These are phyloP conservation scores for Bactericera cockerelli DNA, from an alignment of 1,140 invertebrate species.

Conservation along the genomic window DNA sequence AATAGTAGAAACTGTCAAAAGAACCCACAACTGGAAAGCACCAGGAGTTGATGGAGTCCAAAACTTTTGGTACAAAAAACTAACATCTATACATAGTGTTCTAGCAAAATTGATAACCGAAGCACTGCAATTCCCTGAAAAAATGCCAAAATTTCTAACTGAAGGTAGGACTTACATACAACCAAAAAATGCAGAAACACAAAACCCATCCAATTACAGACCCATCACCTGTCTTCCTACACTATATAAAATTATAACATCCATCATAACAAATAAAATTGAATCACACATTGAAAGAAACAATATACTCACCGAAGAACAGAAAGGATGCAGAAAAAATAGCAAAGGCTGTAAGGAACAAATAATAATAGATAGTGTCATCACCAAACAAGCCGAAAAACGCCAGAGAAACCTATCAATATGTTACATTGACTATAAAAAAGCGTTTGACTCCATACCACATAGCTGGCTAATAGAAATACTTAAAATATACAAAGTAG, in stretches of 20 bases:
- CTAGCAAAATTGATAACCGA: not conserved
- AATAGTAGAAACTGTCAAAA: not conserved
- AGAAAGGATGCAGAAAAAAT: not conserved
- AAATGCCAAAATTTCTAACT: not conserved
- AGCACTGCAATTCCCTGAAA: not conserved
- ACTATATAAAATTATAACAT: conserved; percentile 13
- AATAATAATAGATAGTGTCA: too few species aligned
- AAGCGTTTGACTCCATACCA: too few species aligned
- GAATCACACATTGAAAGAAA: conserved; percentile 11
- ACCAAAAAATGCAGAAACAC: conserved; percentile 15
- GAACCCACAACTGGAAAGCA: not conserved
- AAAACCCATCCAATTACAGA: conserved; percentile 15
- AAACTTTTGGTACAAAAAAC: conserved; percentile 21
- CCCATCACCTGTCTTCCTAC: conserved; percentile 15
- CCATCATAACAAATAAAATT: conserved; percentile 16
- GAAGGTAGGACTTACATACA: conserved; percentile 20
- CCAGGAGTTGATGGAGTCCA: conserved; percentile 14
- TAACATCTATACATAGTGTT: conserved; percentile 12
- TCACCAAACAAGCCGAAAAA: too few species aligned
- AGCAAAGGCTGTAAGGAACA: not conserved
- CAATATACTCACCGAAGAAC: not conserved
- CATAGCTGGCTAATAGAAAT: too few species aligned
- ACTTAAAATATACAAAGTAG: too few species aligned
- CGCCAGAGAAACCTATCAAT: too few species aligned
- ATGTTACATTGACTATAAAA: too few species aligned